Base-by-base conservation (phyloP, 92 coral and sea anemone genomes). In the Siderastrea siderea region DNA sequence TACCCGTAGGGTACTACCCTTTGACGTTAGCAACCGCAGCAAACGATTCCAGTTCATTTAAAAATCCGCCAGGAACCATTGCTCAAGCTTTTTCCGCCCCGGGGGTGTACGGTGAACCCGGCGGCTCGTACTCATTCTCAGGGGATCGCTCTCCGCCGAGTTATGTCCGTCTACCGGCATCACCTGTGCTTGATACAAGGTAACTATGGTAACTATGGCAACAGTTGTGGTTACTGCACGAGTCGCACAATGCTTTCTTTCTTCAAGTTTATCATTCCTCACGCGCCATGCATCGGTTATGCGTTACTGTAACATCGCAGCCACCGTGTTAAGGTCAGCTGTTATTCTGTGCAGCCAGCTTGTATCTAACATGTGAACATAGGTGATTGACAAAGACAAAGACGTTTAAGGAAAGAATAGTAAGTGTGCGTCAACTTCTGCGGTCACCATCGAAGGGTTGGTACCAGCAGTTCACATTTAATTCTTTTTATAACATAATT, bases 1-100 rank as follows among this genome's bases (percentile, higher is more conserved):
- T 11, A 38, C 89, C 82, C 1, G 74, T 76, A 43, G 89, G 89
- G 11, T 51, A 45, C 68, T 85, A 75, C 7, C 89, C 83, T 51
- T 63, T 85, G 58, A 65, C 49, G 19, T 45, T 26, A n/a, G 16
- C 75, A 3, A 75, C 66, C 13, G 57, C 16, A 47, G 89, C 89
- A 14, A 44, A 46, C 52, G 89, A 85, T 50, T 16, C 13, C 66
- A 77, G 89, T n/a, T 46, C 48, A 54, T 53, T 54, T 12, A 1
- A 17, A 53, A 77, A 85, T n/a, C 82, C 82, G 7, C 46, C 47
- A 9, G 83, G 82, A 47, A 11, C 2, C 50, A 76, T 75, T 66
- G 55, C 15, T 47, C 17, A 65, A n/a, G 66, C 82, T 1, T 16
- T 15, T 3, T 55, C 43, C 47, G 71, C 68, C 16, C 15, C 13